Evolutionary conservation across 2,888 invertebrate genomes (phyloP).

Genomic region (Dasysyrphus tricinctus): DNA sequence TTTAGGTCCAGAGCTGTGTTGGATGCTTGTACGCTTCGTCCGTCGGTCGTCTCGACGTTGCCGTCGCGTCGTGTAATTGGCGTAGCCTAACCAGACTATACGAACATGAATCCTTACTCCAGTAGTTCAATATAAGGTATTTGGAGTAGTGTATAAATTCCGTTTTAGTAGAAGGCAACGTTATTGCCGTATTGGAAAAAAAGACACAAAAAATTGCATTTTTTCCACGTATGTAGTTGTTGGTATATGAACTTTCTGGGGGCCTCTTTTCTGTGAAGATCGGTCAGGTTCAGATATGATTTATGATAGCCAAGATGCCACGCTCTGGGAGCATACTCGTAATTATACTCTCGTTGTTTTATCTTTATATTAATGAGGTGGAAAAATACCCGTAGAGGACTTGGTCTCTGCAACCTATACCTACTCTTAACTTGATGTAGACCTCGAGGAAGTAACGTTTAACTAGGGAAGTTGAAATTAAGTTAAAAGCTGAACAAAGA

Average conservation of each 20-base stretch:
- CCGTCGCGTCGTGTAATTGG: background rate
- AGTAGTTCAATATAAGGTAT: conserved; percentile 6
- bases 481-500: background rate
- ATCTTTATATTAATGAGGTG: conserved; percentile 70
- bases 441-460: conserved; percentile 39
- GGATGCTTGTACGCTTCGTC: conserved; percentile 30
- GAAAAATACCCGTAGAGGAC: conserved; percentile 66
- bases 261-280: conserved; percentile 21
- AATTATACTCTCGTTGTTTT: conserved; percentile 63
- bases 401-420: conserved; percentile 1
- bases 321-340: conserved; percentile 51
- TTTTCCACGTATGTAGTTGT: background rate
- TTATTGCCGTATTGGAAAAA: conserved; percentile 8
- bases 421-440: background rate
- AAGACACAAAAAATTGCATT: conserved; percentile 9
- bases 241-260: background rate
- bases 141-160: conserved; percentile 37
- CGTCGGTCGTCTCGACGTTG: conserved; percentile 12
- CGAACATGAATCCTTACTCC: conserved; percentile 19
- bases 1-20: conserved; percentile 33
- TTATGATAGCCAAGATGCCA: conserved; percentile 50
- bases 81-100: conserved; percentile 14
- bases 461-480: background rate
- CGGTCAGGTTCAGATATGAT: conserved; percentile 54
- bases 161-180: conserved; percentile 27